Percentiles rank a stretch among this genome's conserved stretches.
phyloP scores from a whole-genome alignment of 2,888 invertebrate genomes.

The Psylliodes chrysocephalus region DNA sequence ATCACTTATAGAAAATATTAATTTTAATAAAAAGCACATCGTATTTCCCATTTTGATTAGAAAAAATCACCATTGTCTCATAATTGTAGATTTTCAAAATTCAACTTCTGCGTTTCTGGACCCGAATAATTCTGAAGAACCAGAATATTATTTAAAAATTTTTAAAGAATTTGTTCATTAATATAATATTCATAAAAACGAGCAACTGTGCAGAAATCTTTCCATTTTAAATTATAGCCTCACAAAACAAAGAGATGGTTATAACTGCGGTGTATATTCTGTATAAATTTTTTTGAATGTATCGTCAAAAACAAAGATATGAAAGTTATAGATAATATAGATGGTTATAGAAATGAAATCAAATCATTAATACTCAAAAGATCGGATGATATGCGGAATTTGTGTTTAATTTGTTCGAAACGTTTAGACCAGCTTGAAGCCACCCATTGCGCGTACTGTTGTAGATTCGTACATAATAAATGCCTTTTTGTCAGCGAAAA shows the following conservation, averaged over 20 bases:
- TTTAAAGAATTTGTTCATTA: not conserved
- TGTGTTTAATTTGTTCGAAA: conserved; percentile 11
- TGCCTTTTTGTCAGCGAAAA: not conserved
- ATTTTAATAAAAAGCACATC: not conserved
- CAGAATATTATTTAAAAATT: conserved; percentile 8
- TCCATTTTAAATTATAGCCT: conserved; percentile 8
- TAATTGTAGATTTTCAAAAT: conserved; percentile 4
- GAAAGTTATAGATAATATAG: not conserved
- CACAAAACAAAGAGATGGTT: conserved; percentile 10
- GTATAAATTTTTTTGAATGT: conserved; percentile 6
- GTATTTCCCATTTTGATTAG: conserved; percentile 3
- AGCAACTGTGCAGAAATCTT: not conserved
- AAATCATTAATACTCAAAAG: conserved; percentile 6
- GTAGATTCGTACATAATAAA: not conserved
- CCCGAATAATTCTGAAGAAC: not conserved
- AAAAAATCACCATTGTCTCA: conserved; percentile 16
- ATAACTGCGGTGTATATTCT: not conserved
- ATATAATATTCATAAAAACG: conserved; percentile 6
- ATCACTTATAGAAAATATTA: not conserved
- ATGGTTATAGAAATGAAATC: not conserved
- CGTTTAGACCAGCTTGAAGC: not conserved
- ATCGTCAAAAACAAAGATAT: not conserved
- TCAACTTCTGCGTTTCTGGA: conserved; percentile 17
- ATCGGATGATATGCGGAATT: conserved; percentile 7
- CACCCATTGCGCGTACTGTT: not conserved